phyloP scores from a whole-genome alignment of 1,140 invertebrate species.

The Drosophila triauraria region DNA sequence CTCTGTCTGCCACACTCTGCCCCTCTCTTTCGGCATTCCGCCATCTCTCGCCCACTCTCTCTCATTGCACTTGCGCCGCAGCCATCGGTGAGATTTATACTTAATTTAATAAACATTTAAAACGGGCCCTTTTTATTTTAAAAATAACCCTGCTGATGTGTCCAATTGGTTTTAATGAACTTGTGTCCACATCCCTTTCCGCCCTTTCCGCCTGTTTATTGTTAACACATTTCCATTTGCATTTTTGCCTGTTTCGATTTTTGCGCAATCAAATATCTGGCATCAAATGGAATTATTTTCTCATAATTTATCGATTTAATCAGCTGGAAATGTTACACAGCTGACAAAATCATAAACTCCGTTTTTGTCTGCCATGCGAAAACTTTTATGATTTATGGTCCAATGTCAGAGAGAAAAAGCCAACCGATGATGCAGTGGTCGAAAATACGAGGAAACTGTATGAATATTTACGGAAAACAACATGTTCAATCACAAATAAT shows the following conservation, averaged over 20 bases:
- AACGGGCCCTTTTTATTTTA: slow-evolving; percentile 38
- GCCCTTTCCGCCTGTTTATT: slow-evolving; percentile 17
- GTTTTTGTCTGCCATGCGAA: slow-evolving; percentile 49
- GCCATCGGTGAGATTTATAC: slow-evolving; percentile 36
- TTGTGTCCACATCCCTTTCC: slow-evolving; percentile 1
- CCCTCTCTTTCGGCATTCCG: slow-evolving; percentile 10
- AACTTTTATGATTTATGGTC: slow-evolving; percentile 58
- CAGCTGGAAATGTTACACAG: slow-evolving; percentile 81
- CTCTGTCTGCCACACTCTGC: slow-evolving; percentile 54
- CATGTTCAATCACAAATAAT: not conserved
- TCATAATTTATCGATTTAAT: slow-evolving; percentile 82
- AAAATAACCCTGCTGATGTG: slow-evolving; percentile 34
- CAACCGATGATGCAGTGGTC: slow-evolving; percentile 9
- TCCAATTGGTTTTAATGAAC: slow-evolving; percentile 67
- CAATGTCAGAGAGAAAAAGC: slow-evolving; percentile 28
- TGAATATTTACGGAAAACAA: not conserved
- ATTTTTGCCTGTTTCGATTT: slow-evolving; percentile 35
- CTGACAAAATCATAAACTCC: slow-evolving; percentile 81
- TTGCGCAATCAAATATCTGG: slow-evolving; percentile 27
- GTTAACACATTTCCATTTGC: slow-evolving; percentile 50
- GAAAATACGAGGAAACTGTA: slow-evolving; percentile 4
- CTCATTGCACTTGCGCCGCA: slow-evolving; percentile 58
- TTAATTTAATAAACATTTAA: slow-evolving; percentile 54
- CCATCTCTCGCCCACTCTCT: not conserved
- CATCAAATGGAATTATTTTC: slow-evolving; percentile 76